These are phyloP conservation scores for Himalopsyche kuldschensis DNA, from an alignment of 2,888 invertebrate species.

Conservation along the genomic window DNA sequence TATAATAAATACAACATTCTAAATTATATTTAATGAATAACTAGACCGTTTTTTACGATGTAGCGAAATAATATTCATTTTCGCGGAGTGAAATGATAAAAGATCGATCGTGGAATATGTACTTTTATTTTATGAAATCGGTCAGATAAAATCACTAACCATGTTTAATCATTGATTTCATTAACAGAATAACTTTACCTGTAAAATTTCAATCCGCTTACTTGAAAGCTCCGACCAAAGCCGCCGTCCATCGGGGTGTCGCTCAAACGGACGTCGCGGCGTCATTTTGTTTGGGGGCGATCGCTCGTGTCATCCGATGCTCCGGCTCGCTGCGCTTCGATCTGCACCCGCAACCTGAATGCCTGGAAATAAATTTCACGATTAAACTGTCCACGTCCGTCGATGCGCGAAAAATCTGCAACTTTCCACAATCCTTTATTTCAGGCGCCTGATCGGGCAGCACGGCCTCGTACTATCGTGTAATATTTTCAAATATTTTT, in stretches of 20 bases:
- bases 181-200: background rate
- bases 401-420: background rate
- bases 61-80: no score
- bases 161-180: no score
- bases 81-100: no score
- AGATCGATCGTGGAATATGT: no score
- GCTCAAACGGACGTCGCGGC: background rate
- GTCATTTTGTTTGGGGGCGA: conserved; percentile 4
- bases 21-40: no score
- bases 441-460: background rate
- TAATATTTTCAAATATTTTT: background rate
- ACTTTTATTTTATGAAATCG: no score
- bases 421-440: background rate
- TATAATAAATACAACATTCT: no score
- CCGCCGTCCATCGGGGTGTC: background rate
- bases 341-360: background rate
- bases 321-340: conserved; percentile 1
- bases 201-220: background rate
- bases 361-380: background rate
- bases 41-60: no score
- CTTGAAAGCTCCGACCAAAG: background rate
- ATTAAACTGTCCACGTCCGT: background rate
- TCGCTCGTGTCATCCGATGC: conserved; percentile 19
- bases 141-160: no score
- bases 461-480: background rate